phyloP scores from a whole-genome alignment of 2,888 invertebrate genomes.

The Noctuana brunneofusca region DNA sequence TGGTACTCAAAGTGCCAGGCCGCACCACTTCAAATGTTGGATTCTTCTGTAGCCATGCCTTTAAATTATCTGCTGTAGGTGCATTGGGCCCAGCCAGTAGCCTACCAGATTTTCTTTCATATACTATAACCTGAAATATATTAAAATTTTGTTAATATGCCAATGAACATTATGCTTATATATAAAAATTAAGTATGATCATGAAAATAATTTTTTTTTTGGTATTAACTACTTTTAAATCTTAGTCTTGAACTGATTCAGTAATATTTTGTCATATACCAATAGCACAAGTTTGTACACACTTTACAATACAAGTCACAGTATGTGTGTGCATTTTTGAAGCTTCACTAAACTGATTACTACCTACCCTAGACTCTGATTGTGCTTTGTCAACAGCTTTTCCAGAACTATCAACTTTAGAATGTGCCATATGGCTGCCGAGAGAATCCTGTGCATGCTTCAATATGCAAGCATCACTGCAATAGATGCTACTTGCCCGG shows the following conservation, averaged over 20 bases:
- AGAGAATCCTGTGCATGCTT: slow-evolving; percentile 90
- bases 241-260: no score
- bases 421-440: slow-evolving; percentile 50
- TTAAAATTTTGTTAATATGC: not conserved
- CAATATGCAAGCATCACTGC: slow-evolving; percentile 93
- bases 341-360: not conserved
- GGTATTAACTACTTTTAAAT: no score
- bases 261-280: no score
- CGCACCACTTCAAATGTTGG: slow-evolving; percentile 93
- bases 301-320: not conserved
- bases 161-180: no score
- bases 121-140: slow-evolving; percentile 86
- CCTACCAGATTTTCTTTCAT: slow-evolving; percentile 90
- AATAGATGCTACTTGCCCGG: slow-evolving; percentile 93
- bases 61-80: slow-evolving; percentile 90
- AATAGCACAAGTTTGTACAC: no score
- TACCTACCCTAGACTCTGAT: slow-evolving; percentile 67
- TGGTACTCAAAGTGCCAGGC: slow-evolving; percentile 81
- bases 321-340: not conserved
- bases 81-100: slow-evolving; percentile 90
- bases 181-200: no score
- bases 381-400: slow-evolving; percentile 61
- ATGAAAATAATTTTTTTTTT: no score
- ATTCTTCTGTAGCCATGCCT: slow-evolving; percentile 92
- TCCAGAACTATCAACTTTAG: slow-evolving; percentile 53